These are phyloP conservation scores for Diorhabda carinulata DNA, from an alignment of 1,140 invertebrate genomes.

Conservation along the genomic window DNA sequence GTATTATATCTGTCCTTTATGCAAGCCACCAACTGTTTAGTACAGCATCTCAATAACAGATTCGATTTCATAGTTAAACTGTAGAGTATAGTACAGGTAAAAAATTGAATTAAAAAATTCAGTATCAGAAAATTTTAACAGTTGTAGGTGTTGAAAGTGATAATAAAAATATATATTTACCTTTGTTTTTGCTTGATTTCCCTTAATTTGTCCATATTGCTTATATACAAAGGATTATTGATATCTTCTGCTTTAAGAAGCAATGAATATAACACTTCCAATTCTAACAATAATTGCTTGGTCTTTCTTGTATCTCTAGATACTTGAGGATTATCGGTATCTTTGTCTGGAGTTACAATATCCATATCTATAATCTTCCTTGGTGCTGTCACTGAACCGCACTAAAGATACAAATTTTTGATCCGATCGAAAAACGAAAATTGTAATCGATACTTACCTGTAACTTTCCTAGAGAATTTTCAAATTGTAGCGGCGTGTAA, in stretches of 20 bases:
- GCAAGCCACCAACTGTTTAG: no score
- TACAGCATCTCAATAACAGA: no score
- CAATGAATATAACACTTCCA: conserved; percentile 70
- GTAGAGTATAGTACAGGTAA: no score
- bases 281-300: conserved; percentile 73
- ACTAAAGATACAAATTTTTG: conserved; percentile 50
- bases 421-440: not conserved
- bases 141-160: not conserved
- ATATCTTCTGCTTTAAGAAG: conserved; percentile 70
- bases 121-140: not conserved
- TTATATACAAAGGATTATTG: conserved; percentile 66
- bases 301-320: conserved; percentile 60
- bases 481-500: conserved; percentile 80
- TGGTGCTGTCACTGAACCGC: conserved; percentile 85
- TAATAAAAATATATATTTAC: conserved; percentile 10
- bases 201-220: conserved; percentile 55
- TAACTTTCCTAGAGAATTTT: conserved; percentile 86
- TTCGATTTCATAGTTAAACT: no score
- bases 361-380: conserved; percentile 90
- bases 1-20: no score
- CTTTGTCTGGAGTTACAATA: conserved; percentile 60
- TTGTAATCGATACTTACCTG: conserved; percentile 48
- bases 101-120: no score
- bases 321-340: conserved; percentile 48
- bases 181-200: conserved; percentile 46